Conservation (phyloP, 1,140 invertebrate genomes). For the Lordiphosa collinella region DNA sequence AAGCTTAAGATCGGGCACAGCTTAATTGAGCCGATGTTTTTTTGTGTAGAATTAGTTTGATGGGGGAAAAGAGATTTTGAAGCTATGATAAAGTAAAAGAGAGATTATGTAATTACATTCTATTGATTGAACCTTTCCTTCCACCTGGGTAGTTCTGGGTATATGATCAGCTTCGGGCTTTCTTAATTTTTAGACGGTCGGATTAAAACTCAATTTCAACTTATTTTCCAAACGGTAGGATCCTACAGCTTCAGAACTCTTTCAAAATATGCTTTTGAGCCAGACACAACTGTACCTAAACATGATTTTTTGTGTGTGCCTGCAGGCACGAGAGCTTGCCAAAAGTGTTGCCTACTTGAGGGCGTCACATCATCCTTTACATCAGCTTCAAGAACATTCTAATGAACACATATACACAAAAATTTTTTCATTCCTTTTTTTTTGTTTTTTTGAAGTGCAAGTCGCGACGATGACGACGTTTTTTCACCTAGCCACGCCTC, state of each 20-base stretch:
- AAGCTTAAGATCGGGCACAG: conserved; percentile 14
- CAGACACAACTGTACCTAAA: conserved; percentile 41
- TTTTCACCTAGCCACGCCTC: conserved; percentile 52
- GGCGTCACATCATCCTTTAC: conserved; percentile 45
- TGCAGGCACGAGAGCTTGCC: conserved; percentile 20
- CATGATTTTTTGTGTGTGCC: conserved; percentile 9
- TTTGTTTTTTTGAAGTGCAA: conserved; percentile 46
- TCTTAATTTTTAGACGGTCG: no score
- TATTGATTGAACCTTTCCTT: no score
- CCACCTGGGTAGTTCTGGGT: no score
- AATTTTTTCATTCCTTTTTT: conserved; percentile 2
- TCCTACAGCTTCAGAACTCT: no score
- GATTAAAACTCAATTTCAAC: no score
- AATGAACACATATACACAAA: conserved; percentile 71
- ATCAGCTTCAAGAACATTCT: conserved; percentile 49
- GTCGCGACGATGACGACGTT: conserved; percentile 72
- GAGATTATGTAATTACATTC: no score
- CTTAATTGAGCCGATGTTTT: conserved; percentile 2
- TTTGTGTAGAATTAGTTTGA: no score
- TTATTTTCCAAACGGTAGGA: no score
- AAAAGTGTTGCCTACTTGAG: conserved; percentile 71
- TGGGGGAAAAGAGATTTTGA: no score
- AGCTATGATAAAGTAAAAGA: no score
- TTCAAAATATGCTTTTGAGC: no score
- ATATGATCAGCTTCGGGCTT: no score